Evolutionary conservation across 2,888 invertebrate species (phyloP).

Genomic region (Belgica antarctica): DNA sequence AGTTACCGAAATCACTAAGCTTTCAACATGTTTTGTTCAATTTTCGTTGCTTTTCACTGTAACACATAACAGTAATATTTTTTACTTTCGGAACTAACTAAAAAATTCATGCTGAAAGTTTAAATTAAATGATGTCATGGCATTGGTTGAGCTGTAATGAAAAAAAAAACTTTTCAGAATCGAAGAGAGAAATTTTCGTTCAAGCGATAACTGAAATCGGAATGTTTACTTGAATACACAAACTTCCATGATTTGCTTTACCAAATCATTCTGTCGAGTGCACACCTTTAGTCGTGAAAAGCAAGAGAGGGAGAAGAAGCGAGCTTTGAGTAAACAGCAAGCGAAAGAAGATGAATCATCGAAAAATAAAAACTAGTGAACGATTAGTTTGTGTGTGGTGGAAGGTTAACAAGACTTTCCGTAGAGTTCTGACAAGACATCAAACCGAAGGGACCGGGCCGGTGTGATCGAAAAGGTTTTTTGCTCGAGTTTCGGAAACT

Average conservation of each 20-base stretch:
- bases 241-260: background rate
- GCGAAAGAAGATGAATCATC: no score
- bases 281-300: no score
- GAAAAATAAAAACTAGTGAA: no score
- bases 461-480: no score
- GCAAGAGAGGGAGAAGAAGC: background rate
- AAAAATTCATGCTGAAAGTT: conserved; percentile 15
- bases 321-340: background rate
- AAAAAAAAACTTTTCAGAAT: background rate
- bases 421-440: no score
- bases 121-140: conserved; percentile 7
- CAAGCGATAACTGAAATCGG: background rate
- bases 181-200: conserved; percentile 1
- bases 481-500: no score
- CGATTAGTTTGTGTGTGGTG: no score
- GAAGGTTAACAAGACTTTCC: no score
- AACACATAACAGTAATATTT: background rate
- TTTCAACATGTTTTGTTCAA: no score
- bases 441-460: no score
- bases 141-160: background rate
- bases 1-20: no score
- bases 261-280: background rate
- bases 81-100: background rate
- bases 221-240: conserved; percentile 1
- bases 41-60: background rate